Evolutionary conservation across 2,888 invertebrate genomes (phyloP).

Genomic region (Neoitamus cyanurus): DNA sequence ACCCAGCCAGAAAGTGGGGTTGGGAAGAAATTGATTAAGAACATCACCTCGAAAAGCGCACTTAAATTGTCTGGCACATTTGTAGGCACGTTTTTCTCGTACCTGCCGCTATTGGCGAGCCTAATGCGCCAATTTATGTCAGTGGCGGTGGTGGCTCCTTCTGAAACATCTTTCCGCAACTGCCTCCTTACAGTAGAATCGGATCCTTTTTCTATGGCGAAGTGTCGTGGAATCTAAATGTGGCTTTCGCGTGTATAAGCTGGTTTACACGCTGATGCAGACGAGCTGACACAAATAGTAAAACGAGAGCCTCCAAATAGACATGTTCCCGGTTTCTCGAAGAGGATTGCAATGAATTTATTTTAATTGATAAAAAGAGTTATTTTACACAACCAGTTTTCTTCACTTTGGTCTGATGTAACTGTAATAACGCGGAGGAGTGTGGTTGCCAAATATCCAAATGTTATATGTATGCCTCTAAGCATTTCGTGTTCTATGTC

Average conservation of each 20-base stretch:
- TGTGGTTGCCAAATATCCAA: background rate
- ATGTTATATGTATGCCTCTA: background rate
- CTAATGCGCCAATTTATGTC: constrained; percentile 29
- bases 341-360: background rate
- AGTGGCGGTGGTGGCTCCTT: background rate
- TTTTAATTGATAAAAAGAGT: background rate
- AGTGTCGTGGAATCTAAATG: constrained; percentile 26
- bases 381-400: background rate
- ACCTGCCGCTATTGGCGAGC: background rate
- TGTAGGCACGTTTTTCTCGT: background rate
- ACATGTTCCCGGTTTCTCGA: background rate
- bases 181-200: background rate
- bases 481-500: background rate
- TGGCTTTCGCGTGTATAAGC: background rate
- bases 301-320: background rate
- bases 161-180: background rate
- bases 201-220: background rate
- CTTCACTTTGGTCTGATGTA: background rate
- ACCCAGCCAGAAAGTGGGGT: background rate
- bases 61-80: background rate
- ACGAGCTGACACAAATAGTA: constrained; percentile 17
- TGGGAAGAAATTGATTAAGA: constrained; percentile 4
- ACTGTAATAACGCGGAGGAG: background rate
- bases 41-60: constrained; percentile 8
- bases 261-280: background rate